phyloP scores from a whole-genome alignment of 2,113 vertebrate genomes.

The Phalacrocorax pelagicus region DNA sequence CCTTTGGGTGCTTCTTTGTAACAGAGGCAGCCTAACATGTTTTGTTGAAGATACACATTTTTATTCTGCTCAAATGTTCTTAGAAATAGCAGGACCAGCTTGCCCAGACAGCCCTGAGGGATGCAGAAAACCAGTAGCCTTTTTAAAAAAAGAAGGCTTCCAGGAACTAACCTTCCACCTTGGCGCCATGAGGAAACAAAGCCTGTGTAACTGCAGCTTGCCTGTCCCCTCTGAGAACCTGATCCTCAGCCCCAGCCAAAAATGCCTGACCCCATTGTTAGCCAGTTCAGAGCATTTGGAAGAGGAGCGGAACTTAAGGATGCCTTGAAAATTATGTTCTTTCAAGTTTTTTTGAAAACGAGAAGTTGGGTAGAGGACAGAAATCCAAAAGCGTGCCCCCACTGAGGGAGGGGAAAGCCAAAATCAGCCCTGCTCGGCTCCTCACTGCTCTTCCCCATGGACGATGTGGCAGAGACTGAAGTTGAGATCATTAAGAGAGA shows the following conservation, averaged over 20 bases:
- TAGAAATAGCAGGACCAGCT: background rate
- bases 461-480: background rate
- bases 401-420: background rate
- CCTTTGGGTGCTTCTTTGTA: background rate
- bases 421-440: background rate
- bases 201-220: background rate
- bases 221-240: background rate
- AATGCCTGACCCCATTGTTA: rapidly evolving
- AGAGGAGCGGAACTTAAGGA: background rate
- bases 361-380: background rate
- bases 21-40: background rate
- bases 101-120: rapidly evolving
- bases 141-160: background rate
- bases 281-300: background rate
- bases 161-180: background rate
- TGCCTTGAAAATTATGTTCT: background rate
- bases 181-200: rapidly evolving
- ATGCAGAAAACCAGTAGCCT: background rate
- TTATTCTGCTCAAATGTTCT: background rate
- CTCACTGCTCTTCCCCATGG: background rate
- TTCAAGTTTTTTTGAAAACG: background rate
- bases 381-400: background rate
- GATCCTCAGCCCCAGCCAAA: background rate
- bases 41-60: background rate
- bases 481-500: background rate